Evolutionary conservation across 2,113 vertebrate species (phyloP).

Genomic region (Thunnus thynnus): DNA sequence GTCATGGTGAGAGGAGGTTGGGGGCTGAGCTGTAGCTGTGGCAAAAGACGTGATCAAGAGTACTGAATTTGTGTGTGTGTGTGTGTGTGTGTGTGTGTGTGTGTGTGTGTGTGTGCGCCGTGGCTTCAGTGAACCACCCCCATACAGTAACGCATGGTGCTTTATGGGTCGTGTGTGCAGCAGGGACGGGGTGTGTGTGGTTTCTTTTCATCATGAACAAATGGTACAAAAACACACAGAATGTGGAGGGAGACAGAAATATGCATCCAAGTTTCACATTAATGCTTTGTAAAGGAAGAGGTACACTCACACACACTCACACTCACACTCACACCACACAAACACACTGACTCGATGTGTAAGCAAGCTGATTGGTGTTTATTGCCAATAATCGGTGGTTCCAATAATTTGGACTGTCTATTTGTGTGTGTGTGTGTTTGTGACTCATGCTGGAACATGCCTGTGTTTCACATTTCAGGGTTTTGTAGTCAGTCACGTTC

Average conservation of each 20-base stretch:
- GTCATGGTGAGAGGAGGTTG: constrained; percentile 43
- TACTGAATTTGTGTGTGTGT: neutral
- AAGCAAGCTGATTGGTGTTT: constrained; percentile 46
- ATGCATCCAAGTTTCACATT: constrained; percentile 28
- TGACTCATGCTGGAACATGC: constrained; percentile 76
- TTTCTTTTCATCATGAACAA: constrained; percentile 49
- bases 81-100: constrained; percentile 14
- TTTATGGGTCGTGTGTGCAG: constrained; percentile 33
- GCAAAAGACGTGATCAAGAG: constrained; percentile 54
- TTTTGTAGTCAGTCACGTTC: constrained; percentile 73
- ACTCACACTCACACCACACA: neutral
- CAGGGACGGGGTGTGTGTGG: constrained; percentile 34
- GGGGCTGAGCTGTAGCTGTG: constrained; percentile 48
- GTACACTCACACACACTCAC: neutral
- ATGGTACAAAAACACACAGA: constrained; percentile 12
- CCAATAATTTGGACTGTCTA: constrained; percentile 56
- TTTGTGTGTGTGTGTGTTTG: constrained; percentile 46
- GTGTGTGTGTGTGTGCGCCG: neutral
- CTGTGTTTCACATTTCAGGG: constrained; percentile 54
- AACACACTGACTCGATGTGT: constrained; percentile 3
- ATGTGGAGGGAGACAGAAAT: neutral
- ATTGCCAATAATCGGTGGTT: constrained; percentile 58
- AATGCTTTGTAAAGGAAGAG: constrained; percentile 29
- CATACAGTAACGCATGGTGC: constrained; percentile 11
- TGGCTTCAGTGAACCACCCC: constrained; percentile 46